Evolutionary conservation across 2,888 invertebrate genomes (phyloP), one percentile per base, ranked within the genome.

Genomic region (Cryptus armator): DNA sequence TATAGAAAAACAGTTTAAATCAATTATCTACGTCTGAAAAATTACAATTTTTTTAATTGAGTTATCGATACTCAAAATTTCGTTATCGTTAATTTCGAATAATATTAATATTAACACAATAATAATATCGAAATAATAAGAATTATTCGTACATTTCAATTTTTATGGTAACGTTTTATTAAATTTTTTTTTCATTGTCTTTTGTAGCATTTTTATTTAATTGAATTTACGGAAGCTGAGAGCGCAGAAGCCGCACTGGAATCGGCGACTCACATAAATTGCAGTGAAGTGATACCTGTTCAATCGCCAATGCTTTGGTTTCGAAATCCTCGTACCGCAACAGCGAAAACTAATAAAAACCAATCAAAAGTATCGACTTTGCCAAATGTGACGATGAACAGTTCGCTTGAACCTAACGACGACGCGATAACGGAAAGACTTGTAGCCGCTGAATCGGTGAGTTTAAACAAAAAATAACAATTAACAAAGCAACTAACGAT

Each of bases 271-370:
- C 96, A 96, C 90, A 94, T 95, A 68, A 95, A 95, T 78, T 95
- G 95, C 46, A 86, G 94, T 12, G 95, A 95, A 24, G 94, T 96
- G 3, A 95, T 97, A 90, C 96, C 97, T 0, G 95, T 96, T 0
- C 94, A 95, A 12, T 97, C 97, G 0, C 96, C 96, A 2, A 96
- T 97, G 91, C 91, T 98, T 4, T 97, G 97, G 97, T 97, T 97
- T 91, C 94, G 95, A 83, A 95, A 96, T 0, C 94, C 90, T 16
- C 94, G 43, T 10, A 7, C 19, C 0, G n/a, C 62, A 2, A 71
- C 16, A n/a, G 44, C 1, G 32, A 53, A 46, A 53, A 4, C 5
- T 1, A 64, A 3, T 19, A 12, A 64, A 2, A n/a, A 59, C 1
- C 3, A 19, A 62, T 91, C 76, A 91, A 92, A 56, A 92, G 90